Conservation (phyloP, 2,797 vertebrate genomes). For the Lithobates sylvaticus region DNA sequence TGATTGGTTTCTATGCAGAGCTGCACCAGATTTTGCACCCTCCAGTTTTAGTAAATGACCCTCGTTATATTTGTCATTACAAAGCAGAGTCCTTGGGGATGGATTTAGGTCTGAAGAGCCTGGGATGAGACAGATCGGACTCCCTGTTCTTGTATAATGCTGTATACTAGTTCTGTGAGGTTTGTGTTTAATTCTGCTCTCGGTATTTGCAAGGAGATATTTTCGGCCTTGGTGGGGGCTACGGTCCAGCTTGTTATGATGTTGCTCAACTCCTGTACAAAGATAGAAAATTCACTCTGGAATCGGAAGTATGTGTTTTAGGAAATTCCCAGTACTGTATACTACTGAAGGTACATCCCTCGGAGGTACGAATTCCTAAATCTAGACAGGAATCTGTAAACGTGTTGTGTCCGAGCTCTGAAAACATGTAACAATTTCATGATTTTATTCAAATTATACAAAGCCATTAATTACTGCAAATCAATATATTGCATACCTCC, state of each 20-base stretch:
- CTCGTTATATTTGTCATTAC: background rate
- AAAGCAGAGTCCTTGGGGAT: background rate
- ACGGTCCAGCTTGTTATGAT: background rate
- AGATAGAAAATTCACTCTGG: background rate
- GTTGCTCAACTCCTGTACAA: slow-evolving; percentile 4
- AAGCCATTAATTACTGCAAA: no score
- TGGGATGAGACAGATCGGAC: background rate
- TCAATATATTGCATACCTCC: no score
- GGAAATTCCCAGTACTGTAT: background rate
- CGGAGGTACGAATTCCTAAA: background rate
- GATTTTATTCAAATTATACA: no score
- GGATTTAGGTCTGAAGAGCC: background rate
- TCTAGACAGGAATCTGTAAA: background rate
- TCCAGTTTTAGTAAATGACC: no score
- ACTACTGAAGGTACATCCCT: background rate
- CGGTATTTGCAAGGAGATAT: background rate
- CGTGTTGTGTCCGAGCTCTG: background rate
- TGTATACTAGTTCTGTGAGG: background rate
- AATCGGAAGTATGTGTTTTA: background rate
- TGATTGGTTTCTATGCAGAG: no score
- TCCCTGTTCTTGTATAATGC: background rate
- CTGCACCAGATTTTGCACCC: no score
- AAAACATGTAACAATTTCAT: no score
- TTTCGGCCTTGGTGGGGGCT: background rate
- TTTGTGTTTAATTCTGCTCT: background rate